phyloP scores from a whole-genome alignment of 2,797 vertebrate genomes.

The Gymnopithys bicolor region DNA sequence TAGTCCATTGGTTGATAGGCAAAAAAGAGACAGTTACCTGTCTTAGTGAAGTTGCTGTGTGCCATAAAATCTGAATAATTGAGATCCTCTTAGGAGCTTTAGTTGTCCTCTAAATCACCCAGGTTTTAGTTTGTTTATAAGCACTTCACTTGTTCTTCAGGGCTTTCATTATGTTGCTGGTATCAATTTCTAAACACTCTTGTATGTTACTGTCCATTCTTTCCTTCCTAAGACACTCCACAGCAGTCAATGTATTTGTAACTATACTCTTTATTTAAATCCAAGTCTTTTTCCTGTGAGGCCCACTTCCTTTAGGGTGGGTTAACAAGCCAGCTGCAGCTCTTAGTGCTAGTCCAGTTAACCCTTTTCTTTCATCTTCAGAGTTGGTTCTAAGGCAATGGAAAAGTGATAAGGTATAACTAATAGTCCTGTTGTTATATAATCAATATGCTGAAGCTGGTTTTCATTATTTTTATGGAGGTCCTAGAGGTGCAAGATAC shows the following conservation, averaged over 20 bases:
- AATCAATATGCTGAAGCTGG: not conserved
- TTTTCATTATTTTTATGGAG: not conserved
- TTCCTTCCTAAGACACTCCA: not conserved
- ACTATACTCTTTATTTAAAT: slow-evolving; percentile 35
- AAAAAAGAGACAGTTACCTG: not conserved
- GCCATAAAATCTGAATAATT: not conserved
- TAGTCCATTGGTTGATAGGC: not conserved
- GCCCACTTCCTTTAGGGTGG: slow-evolving; percentile 6
- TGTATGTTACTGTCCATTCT: not conserved
- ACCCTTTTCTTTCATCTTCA: not conserved
- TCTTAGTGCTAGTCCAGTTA: not conserved
- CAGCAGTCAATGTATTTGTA: slow-evolving; percentile 1
- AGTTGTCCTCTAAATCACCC: not conserved
- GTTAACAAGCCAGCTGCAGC: slow-evolving; percentile 9
- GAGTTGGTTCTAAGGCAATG: not conserved
- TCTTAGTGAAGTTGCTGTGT: not conserved
- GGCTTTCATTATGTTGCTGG: not conserved
- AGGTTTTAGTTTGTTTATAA: not conserved
- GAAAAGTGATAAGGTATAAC: not conserved
- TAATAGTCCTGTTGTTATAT: not conserved
- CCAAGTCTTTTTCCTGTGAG: slow-evolving; percentile 4
- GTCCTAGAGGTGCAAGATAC: not conserved
- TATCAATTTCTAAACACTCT: not conserved
- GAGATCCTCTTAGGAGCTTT: not conserved
- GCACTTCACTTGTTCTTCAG: not conserved